Conservation (phyloP, 2,113 vertebrate species). For the Nothoprocta perdicaria region DNA sequence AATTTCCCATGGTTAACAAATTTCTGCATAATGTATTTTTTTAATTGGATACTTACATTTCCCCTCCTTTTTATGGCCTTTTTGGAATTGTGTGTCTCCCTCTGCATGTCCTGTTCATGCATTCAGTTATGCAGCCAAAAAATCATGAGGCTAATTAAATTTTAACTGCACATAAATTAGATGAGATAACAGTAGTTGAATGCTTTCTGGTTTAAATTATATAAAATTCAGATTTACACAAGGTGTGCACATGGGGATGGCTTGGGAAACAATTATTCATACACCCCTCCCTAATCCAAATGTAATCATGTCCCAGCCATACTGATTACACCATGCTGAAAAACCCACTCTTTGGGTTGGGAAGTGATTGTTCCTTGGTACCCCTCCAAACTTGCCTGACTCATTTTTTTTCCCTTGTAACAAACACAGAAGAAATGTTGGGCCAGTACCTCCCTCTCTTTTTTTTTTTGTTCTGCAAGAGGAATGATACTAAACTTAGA, state of each 20-base stretch:
- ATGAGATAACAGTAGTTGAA: constrained; percentile 67
- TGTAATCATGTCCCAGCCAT: constrained; percentile 42
- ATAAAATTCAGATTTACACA: constrained; percentile 49
- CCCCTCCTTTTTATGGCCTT: constrained; percentile 53
- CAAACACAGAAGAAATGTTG: not conserved
- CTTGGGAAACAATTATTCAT: constrained; percentile 59
- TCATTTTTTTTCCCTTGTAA: constrained; percentile 10
- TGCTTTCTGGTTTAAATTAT: constrained; percentile 63
- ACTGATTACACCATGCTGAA: constrained; percentile 48
- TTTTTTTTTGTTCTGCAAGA: not conserved
- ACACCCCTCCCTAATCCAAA: constrained; percentile 40
- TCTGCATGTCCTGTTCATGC: constrained; percentile 34
- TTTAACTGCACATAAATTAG: constrained; percentile 68
- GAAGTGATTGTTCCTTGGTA: constrained; percentile 50
- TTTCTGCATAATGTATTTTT: constrained; percentile 53
- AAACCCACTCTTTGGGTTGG: constrained; percentile 29
- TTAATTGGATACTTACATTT: constrained; percentile 63
- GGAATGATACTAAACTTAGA: not conserved
- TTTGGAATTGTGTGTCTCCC: constrained; percentile 51
- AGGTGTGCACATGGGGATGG: constrained; percentile 62
- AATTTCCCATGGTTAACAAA: constrained; percentile 29
- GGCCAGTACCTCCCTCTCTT: not conserved
- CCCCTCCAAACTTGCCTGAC: constrained; percentile 28
- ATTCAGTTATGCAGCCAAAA: constrained; percentile 64
- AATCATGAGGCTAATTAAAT: constrained; percentile 58